Conservation (phyloP, 1,140 invertebrate genomes). For the Eciton burchellii region DNA sequence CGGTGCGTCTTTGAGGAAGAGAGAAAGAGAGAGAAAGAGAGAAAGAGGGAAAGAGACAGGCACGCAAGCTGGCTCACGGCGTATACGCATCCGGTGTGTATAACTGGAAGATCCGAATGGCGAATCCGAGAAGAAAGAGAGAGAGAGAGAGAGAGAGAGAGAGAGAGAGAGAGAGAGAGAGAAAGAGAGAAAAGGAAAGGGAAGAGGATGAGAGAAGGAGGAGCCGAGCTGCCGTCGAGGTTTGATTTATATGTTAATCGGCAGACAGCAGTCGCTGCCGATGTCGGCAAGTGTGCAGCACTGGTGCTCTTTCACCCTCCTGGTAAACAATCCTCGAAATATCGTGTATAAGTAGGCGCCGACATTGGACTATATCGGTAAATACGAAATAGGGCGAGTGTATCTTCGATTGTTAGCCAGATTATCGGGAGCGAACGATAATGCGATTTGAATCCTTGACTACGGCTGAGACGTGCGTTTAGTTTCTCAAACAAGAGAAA, state of each 20-base stretch:
- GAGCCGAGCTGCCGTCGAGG: slow-evolving; percentile 41
- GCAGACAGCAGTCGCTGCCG: slow-evolving; percentile 66
- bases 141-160: neutral
- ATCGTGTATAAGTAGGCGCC: slow-evolving; percentile 70
- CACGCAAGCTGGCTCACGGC: slow-evolving; percentile 25
- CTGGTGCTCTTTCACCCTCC: slow-evolving; percentile 59
- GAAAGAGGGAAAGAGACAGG: neutral
- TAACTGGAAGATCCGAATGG: slow-evolving; percentile 39
- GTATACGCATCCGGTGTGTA: slow-evolving; percentile 55
- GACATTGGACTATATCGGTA: neutral
- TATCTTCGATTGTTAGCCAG: neutral
- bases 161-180: neutral
- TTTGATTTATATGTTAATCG: slow-evolving; percentile 79
- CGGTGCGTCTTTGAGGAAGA: neutral
- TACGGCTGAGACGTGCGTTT: neutral
- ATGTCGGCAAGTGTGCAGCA: slow-evolving; percentile 59
- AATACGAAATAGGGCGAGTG: slow-evolving; percentile 1
- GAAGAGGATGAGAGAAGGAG: slow-evolving; percentile 5
- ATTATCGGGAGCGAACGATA: neutral
- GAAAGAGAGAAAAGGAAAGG: neutral
- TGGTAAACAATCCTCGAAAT: slow-evolving; percentile 71
- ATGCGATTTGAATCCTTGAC: neutral
- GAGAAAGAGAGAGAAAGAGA: neutral
- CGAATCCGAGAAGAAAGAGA: slow-evolving; percentile 6
- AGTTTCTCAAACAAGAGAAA: neutral